Evolutionary conservation across 2,113 vertebrate genomes (phyloP), one percentile per base, ranked within the genome.

Genomic region (Pseudolaguvia tuberculata): DNA sequence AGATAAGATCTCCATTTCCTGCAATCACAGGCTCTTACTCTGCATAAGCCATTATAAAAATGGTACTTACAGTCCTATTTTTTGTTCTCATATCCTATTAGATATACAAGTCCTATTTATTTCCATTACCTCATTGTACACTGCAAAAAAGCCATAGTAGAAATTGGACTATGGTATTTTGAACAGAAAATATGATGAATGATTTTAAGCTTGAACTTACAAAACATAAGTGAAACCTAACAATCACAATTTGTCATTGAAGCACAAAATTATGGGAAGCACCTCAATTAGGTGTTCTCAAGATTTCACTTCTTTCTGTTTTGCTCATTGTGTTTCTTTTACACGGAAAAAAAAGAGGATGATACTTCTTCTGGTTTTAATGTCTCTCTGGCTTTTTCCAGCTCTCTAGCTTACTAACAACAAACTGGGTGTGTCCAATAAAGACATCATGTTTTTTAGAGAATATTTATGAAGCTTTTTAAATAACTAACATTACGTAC

Each of bases 1-100:
- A 83, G 79, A 79, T 80, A 83, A 79, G 77, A 80, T 78, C 80
- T 80, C 77, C 80, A 83, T 82, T 85, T 84, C 78, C 78, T 76
- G 73, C 73, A 59, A 79, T 80, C 78, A 72, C 79, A 80, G 80
- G 72, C 80, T 77, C 80, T 83, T 66, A 70, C 75, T 79, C 72
- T 75, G 70, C 62, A 72, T 78, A 78, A 77, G 55, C 72, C 62
- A 74, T 83, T 81, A 83, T 72, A 75, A 83, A 84, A 73, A 82
- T 72, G 66, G 73, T 81, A 82, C 80, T 81, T 80, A 76, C 77
- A 76, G 63, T 53, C 70, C 75, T 73, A 78, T 84, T 84, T 78
- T n/a, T 75, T 75, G 55, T 73, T 78, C 76, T 59, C 78, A 57
- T 45, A 74, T 78, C 76, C 76, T 83, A 71, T 79, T 78, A 80